These are phyloP conservation scores for Perizoma flavofasciatum DNA, from an alignment of 2,888 invertebrate genomes.

Conservation along the genomic window DNA sequence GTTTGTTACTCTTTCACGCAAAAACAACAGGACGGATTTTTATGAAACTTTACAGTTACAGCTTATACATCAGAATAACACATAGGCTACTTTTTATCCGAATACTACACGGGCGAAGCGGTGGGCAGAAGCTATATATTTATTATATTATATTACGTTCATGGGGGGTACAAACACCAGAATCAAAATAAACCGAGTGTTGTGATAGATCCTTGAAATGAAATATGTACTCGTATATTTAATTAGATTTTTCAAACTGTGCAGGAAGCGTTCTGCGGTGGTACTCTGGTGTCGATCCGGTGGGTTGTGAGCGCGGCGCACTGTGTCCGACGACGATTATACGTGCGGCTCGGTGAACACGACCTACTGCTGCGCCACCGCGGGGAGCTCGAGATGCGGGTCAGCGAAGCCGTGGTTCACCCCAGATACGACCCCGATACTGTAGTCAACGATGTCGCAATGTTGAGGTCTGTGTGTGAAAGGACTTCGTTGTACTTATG, in stretches of 20 bases:
- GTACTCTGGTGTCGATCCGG: slow-evolving; percentile 90
- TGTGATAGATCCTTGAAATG: too few species aligned
- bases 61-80: too few species aligned
- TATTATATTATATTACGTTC: too few species aligned
- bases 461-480: slow-evolving; percentile 85
- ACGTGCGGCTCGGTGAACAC: slow-evolving; percentile 93
- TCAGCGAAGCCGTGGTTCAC: slow-evolving; percentile 90
- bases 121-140: too few species aligned
- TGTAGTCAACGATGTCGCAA: slow-evolving; percentile 96
- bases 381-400: slow-evolving; percentile 90
- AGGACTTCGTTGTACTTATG: not conserved
- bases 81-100: too few species aligned
- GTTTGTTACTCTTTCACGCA: too few species aligned
- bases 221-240: too few species aligned
- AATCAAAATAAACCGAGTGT: too few species aligned
- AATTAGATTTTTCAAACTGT: not conserved
- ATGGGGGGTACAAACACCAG: too few species aligned
- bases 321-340: slow-evolving; percentile 90
- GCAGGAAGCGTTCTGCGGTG: slow-evolving; percentile 94
- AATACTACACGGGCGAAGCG: too few species aligned
- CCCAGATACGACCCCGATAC: slow-evolving; percentile 94
- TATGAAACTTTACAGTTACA: too few species aligned
- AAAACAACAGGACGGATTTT: too few species aligned
- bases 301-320: slow-evolving; percentile 96
- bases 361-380: slow-evolving; percentile 89